Conservation (phyloP, 2,113 vertebrate species). For the Hemiprocne comata region DNA sequence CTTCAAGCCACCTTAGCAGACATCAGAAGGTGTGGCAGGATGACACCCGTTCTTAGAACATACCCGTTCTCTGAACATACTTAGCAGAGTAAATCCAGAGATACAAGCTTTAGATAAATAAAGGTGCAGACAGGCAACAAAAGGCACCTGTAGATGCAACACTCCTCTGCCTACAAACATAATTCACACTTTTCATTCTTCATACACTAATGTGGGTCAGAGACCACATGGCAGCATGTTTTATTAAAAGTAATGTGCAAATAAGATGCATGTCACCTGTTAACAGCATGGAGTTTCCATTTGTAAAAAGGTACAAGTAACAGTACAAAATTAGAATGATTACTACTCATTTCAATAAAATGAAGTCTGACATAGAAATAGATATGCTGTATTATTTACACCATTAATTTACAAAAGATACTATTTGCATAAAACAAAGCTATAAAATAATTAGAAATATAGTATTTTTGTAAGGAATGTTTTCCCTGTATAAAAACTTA, state of each 20-base stretch:
- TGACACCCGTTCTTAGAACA: not conserved
- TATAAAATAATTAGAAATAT: constrained; percentile 80
- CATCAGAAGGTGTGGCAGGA: not conserved
- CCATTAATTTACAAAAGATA: constrained; percentile 88
- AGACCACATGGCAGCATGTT: constrained; percentile 62
- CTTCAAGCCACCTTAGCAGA: not conserved
- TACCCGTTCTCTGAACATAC: not conserved
- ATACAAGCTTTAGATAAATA: not conserved
- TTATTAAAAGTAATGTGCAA: constrained; percentile 77
- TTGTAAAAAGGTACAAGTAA: constrained; percentile 63
- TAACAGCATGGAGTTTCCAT: constrained; percentile 49
- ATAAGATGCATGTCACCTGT: constrained; percentile 69
- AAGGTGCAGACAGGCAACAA: not conserved
- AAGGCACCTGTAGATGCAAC: not conserved
- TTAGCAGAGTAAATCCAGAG: not conserved
- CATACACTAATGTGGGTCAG: not conserved
- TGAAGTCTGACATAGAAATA: constrained; percentile 79
- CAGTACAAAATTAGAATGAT: constrained; percentile 70
- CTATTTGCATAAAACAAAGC: constrained; percentile 73
- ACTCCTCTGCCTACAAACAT: not conserved
- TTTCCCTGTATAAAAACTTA: constrained; percentile 68
- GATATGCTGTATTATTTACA: constrained; percentile 83
- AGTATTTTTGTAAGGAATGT: constrained; percentile 71
- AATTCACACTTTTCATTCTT: not conserved
- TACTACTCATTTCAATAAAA: constrained; percentile 76